Evolutionary conservation across 2,797 vertebrate species (phyloP).

Genomic region (Scomberomorus guttatus): DNA sequence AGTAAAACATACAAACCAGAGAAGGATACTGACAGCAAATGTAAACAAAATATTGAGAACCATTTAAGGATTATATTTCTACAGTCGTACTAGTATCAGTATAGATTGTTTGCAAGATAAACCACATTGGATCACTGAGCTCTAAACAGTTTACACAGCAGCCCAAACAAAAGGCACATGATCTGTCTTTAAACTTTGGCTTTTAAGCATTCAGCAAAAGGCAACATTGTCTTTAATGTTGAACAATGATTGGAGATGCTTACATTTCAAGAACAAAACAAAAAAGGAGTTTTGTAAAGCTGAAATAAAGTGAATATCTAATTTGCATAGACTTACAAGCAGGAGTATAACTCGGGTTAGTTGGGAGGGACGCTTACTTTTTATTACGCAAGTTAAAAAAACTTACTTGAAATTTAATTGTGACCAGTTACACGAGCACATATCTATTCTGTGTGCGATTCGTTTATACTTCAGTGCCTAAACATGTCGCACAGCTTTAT

Average conservation of each 20-base stretch:
- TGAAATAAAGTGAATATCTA: constrained; percentile 8
- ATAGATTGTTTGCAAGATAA: constrained; percentile 28
- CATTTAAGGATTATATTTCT: constrained; percentile 11
- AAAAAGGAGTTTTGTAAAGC: background rate
- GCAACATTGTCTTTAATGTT: constrained; percentile 40
- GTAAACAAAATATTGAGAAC: constrained; percentile 38
- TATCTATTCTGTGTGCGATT: background rate
- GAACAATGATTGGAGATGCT: constrained; percentile 8
- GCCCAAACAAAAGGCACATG: constrained; percentile 48
- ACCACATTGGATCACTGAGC: constrained; percentile 18
- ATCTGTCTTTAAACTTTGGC: constrained; percentile 58
- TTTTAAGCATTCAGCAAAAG: constrained; percentile 55
- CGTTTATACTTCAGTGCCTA: background rate
- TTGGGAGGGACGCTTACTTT: background rate
- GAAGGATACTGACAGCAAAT: background rate
- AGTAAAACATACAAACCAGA: constrained; percentile 30
- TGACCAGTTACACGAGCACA: background rate
- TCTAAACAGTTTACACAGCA: constrained; percentile 31
- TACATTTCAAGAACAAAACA: constrained; percentile 2
- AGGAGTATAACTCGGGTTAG: constrained; percentile 10
- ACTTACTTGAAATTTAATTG: background rate
- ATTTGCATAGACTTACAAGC: constrained; percentile 68
- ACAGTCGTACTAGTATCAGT: constrained; percentile 14
- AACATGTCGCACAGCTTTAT: background rate
- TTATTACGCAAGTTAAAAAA: constrained; percentile 32